Conservation (phyloP, 2,113 vertebrate species). For the Paradoxurus hermaphroditus region DNA sequence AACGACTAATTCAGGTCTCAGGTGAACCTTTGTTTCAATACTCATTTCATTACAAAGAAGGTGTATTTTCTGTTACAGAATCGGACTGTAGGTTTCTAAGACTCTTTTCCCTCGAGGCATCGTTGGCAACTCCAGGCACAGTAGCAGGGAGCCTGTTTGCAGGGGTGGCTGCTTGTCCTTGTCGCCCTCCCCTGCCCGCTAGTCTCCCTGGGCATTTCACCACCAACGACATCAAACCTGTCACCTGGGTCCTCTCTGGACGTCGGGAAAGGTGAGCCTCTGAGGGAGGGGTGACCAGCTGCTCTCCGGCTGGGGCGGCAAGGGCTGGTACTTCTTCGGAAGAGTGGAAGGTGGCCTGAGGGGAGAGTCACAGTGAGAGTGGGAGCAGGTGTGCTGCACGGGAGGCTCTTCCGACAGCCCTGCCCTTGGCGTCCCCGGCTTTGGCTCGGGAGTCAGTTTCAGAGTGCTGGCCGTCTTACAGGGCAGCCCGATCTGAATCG, state of each 20-base stretch:
- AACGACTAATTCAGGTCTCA: neutral
- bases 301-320: neutral
- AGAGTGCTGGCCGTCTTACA: neutral
- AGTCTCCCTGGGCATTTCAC: too few species aligned
- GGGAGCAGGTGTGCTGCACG: neutral
- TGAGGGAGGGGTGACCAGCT: neutral
- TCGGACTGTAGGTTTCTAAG: neutral
- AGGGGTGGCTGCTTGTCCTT: neutral
- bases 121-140: fast-evolving
- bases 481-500: neutral
- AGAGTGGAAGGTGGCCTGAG: conserved; percentile 17
- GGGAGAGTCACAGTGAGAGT: neutral
- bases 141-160: neutral
- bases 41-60: neutral
- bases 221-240: neutral
- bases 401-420: neutral
- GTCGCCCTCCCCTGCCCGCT: fast-evolving
- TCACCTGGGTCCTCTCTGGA: conserved; percentile 48
- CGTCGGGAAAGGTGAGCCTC: neutral
- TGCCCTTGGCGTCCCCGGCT: fast-evolving
- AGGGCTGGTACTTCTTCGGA: conserved; percentile 64
- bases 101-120: neutral
- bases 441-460: neutral
- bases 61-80: neutral
- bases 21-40: neutral